These are phyloP conservation scores for Tenodera sinensis DNA, from an alignment of 2,888 invertebrate species.

Conservation along the genomic window DNA sequence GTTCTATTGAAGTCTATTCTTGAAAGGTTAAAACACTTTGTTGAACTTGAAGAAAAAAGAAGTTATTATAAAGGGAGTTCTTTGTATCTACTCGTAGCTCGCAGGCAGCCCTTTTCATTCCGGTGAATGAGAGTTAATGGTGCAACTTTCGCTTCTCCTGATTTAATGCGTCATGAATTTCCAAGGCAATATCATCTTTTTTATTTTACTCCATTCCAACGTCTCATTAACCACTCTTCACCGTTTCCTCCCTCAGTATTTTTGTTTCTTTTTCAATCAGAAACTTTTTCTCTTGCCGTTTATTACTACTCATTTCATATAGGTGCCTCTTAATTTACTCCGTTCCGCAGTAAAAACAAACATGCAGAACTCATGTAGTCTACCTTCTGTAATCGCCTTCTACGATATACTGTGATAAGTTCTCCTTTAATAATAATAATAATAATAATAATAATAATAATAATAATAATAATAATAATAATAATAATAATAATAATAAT, in stretches of 20 bases:
- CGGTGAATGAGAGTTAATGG: conserved; percentile 8
- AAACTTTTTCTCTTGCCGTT: neutral
- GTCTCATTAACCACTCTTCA: neutral
- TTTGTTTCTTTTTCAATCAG: neutral
- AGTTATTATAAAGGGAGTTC: neutral
- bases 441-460: too few relatives aligned
- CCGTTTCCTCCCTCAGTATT: neutral
- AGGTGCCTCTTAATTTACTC: neutral
- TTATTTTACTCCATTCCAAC: neutral
- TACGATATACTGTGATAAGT: too few relatives aligned
- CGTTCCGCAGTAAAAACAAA: neutral
- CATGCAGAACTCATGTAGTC: neutral
- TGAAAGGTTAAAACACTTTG: too few relatives aligned
- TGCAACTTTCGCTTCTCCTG: neutral
- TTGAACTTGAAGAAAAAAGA: too few relatives aligned
- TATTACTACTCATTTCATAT: neutral
- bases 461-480: too few relatives aligned
- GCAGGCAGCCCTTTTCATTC: neutral
- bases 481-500: too few relatives aligned
- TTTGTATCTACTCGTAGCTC: neutral
- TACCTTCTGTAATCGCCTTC: too few relatives aligned
- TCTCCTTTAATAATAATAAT: too few relatives aligned
- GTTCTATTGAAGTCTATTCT: neutral
- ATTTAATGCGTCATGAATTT: conserved; percentile 1
- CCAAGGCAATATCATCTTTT: neutral